Conservation (phyloP, 1,140 invertebrate genomes). For the Drosophila miranda region DNA sequence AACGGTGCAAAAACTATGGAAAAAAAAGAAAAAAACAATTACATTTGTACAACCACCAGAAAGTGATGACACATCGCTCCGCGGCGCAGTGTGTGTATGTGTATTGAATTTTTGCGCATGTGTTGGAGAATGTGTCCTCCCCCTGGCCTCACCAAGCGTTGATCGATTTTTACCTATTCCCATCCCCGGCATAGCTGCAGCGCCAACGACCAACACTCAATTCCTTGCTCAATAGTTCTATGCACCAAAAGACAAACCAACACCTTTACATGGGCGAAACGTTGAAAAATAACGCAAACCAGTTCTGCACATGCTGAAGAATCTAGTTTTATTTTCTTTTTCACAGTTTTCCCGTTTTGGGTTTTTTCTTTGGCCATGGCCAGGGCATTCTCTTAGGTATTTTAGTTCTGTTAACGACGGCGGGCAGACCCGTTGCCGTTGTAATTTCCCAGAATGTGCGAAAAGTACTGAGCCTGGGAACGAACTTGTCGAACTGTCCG, state of each 20-base stretch:
- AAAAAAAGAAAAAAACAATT: slow-evolving; percentile 49
- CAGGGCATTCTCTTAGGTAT: slow-evolving; percentile 52
- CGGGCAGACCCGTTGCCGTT: slow-evolving; percentile 44
- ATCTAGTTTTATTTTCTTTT: slow-evolving; percentile 41
- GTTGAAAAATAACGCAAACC: slow-evolving; percentile 57
- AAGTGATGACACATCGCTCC: slow-evolving; percentile 69
- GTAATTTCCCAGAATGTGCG: slow-evolving; percentile 73
- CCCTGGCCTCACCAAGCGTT: slow-evolving; percentile 33
- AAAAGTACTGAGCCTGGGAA: slow-evolving; percentile 53
- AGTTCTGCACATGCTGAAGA: slow-evolving; percentile 71
- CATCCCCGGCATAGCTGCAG: slow-evolving; percentile 15
- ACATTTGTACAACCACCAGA: slow-evolving; percentile 63
- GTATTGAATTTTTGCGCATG: slow-evolving; percentile 63
- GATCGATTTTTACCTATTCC: slow-evolving; percentile 72
- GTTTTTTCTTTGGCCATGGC: slow-evolving; percentile 53
- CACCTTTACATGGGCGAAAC: slow-evolving; percentile 45
- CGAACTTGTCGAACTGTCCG: slow-evolving; percentile 22
- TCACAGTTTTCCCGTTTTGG: slow-evolving; percentile 75
- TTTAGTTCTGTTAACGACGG: slow-evolving; percentile 34
- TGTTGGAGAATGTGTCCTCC: slow-evolving; percentile 54
- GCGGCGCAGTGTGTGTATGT: slow-evolving; percentile 43
- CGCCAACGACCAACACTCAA: slow-evolving; percentile 11
- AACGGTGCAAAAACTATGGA: slow-evolving; percentile 21
- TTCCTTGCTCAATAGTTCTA: slow-evolving; percentile 53
- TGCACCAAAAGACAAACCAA: slow-evolving; percentile 12